Percentiles rank a stretch among this genome's conserved stretches.
Conservation (phyloP, 1,140 invertebrate genomes). For the Popillia japonica region DNA sequence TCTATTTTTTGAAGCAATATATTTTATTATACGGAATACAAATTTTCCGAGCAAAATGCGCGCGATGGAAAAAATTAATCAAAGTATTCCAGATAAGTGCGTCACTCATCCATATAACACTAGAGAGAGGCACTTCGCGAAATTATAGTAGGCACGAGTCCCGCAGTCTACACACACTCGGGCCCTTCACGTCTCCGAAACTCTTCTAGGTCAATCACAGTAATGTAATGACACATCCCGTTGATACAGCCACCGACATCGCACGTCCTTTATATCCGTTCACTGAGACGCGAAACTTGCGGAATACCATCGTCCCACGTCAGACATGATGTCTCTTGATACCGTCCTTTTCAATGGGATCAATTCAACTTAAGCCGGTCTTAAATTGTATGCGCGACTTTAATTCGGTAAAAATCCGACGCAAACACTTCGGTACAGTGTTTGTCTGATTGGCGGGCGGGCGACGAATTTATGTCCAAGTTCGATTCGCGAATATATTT, state of each 20-base stretch:
- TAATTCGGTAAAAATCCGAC: conserved; percentile 14
- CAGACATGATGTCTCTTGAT: background rate
- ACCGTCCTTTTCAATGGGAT: background rate
- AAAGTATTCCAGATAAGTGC: conserved; percentile 3
- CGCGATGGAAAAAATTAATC: background rate
- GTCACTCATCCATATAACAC: conserved; percentile 16
- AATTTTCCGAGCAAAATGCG: background rate
- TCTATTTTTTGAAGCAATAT: background rate
- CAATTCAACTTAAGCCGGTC: conserved; percentile 4
- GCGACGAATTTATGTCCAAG: conserved; percentile 11
- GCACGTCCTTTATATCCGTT: background rate
- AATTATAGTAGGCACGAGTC: conserved; percentile 26
- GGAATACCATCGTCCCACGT: background rate
- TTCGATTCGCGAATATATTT: conserved; percentile 31
- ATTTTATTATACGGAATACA: background rate
- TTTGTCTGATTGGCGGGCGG: background rate
- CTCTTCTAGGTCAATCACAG: conserved; percentile 32
- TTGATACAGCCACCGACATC: background rate
- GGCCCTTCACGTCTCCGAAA: background rate
- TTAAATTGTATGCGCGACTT: conserved; percentile 30
- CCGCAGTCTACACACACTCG: background rate
- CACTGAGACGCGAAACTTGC: background rate
- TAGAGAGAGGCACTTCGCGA: conserved; percentile 13
- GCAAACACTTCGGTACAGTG: conserved; percentile 18
- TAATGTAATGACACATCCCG: conserved; percentile 20